Conservation (phyloP, 92 coral and sea anemone genomes). For the Montipora capitata region DNA sequence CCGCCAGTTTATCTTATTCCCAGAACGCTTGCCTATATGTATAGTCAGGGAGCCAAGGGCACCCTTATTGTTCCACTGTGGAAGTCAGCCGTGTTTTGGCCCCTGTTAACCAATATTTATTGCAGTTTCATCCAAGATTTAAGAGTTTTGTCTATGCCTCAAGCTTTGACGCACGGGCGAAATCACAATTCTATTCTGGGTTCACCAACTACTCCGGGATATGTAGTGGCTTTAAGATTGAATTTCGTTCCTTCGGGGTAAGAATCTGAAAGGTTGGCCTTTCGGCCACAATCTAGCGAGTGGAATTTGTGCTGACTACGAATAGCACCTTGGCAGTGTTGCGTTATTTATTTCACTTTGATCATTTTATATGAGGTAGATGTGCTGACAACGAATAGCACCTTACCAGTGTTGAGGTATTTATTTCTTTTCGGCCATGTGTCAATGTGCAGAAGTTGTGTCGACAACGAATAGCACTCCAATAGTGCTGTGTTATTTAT, state of each 20-base stretch:
- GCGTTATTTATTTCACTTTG: too few relatives aligned
- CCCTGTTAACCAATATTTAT: neutral
- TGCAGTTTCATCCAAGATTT: slow-evolving; percentile 16
- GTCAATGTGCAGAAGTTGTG: neutral
- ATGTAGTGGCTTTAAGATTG: slow-evolving; percentile 3
- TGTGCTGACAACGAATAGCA: too few relatives aligned
- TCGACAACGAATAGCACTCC: slow-evolving; percentile 19
- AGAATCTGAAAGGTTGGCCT: too few relatives aligned
- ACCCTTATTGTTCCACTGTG: slow-evolving; percentile 26
- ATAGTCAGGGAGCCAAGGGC: neutral
- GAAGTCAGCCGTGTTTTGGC: neutral
- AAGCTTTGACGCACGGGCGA: neutral
- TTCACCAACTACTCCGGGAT: too few relatives aligned
- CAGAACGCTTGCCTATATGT: too few relatives aligned
- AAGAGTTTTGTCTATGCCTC: slow-evolving; percentile 5
- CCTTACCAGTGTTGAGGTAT: too few relatives aligned
- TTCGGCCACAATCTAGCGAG: too few relatives aligned
- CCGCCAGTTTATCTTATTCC: too few relatives aligned
- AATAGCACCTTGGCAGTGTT: too few relatives aligned
- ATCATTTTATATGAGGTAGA: too few relatives aligned
- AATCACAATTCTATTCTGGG: slow-evolving; percentile 13
- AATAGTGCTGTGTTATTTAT: slow-evolving; percentile 2
- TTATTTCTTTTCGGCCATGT: too few relatives aligned
- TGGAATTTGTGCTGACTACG: too few relatives aligned
- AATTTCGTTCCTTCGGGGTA: neutral